Base-by-base conservation (phyloP, 2,113 vertebrate species). In the Oxyruncus cristatus region DNA sequence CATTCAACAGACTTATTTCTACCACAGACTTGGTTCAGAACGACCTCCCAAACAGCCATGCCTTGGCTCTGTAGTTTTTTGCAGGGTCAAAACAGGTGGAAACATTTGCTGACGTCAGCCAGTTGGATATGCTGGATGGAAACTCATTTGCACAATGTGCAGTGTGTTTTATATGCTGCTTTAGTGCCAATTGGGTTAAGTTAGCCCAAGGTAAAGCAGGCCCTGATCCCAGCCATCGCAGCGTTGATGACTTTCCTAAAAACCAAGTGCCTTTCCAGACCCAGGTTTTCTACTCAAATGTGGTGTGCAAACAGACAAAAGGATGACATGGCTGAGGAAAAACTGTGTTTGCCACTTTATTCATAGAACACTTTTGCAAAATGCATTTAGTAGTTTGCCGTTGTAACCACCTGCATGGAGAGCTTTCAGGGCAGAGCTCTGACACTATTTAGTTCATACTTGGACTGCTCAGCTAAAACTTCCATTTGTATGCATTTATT, bases 401-500 rank as follows among this genome's bases (percentile, higher is more conserved):
- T 96, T 97, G 93, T 97, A 97, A 93, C 89, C 50, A 88, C 90
- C 95, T 91, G 92, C 89, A 95, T 2, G 0, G 21, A 90, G 95
- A 88, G 92, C 95, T 97, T 96, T 97, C 91, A 82, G 78, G 62
- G 81, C 90, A 41, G 23, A 89, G 75, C 82, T 87, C 94, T 91
- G 93, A 95, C 96, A 83, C 93, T 79, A 75, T 98, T 98, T 97
- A 94, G 97, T 97, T 97, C 95, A 89, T 94, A 94, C 95, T 98
- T 97, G 74, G 93, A 96, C 90, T 97, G 94, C 95, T 97, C 95
- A 97, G 97, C 96, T 97, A 93, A 98, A 98, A 95, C 96, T 96
- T 96, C 95, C 96, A 98, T 98, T 98, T 97, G 96, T 97, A 97
- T 98, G 97, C 97, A 98, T 98, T 98, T 98, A 98, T 98, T 98